Evolutionary conservation across 2,113 vertebrate species (phyloP), one percentile per base, ranked within the genome.

Genomic region (Cavia aperea): DNA sequence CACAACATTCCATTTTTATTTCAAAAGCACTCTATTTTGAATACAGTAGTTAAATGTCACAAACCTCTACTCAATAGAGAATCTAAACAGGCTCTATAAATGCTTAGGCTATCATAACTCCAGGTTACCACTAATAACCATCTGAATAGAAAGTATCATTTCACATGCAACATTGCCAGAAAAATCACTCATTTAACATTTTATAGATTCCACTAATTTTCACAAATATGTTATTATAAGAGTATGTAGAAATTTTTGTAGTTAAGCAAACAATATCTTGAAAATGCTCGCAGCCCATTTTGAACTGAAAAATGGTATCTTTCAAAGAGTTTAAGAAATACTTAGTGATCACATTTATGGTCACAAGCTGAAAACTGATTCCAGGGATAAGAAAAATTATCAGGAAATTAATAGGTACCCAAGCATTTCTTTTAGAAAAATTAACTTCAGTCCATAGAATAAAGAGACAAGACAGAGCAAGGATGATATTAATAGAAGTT

Each of bases 371-470:
- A 96, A 93, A 97, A 96, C 43, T 2, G 36, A 97, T 96, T 97
- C 86, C 75, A 96, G 83, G 97, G 79, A 93, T 82, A 95, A 96
- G 93, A 97, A 54, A 96, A 94, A 77, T 96, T 97, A 96, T 96
- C 94, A 95, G 92, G 79, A 95, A 51, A 60, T 11, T 88, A 96
- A 94, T 65, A 95, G 89, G 78, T 94, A 65, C 49, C 63, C 19
- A 87, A 62, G 1, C 21, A 94, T 89, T 68, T 95, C 94, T 96
- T 92, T 95, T 94, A 94, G 39, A 83, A 96, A 97, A 60, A 88
- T 86, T 82, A 78, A 19, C 60, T 14, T 0, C 68, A 65, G 91
- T 92, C 77, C 91, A 94, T 29, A 84, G 62, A 79, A 92, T 86
- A 2, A 26, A 93, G 63, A 92, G 51, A 87, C 88, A 86, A 88